Conservation (phyloP, 2,797 vertebrate genomes). For the Stomatorhinus walkeri region DNA sequence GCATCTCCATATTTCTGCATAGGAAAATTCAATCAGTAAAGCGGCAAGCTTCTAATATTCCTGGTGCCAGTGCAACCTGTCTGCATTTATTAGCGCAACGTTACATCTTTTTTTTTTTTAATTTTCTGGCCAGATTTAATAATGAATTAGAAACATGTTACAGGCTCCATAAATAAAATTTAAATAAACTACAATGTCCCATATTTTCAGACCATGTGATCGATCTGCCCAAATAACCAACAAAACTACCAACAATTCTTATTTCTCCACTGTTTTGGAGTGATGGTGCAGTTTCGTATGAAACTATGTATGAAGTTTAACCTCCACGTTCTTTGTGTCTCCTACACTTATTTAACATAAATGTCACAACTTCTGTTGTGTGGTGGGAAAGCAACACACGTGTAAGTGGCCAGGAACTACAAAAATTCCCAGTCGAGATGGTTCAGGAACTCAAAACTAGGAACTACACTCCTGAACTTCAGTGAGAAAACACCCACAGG, state of each 20-base stretch:
- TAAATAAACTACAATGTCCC: not conserved
- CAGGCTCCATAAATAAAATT: not conserved
- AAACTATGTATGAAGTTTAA: not conserved
- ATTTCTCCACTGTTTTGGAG: not conserved
- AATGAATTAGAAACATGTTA: not conserved
- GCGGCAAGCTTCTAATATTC: not conserved
- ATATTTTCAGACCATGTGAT: not conserved
- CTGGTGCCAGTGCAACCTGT: not conserved
- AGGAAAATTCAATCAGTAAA: not conserved
- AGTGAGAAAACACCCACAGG: not conserved
- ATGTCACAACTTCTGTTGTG: not conserved
- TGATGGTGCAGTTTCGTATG: not conserved
- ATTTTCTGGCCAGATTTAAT: not conserved
- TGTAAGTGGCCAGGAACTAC: not conserved
- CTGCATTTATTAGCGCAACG: not conserved
- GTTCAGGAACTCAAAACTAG: not conserved
- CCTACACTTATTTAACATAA: not conserved
- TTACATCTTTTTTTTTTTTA: not conserved
- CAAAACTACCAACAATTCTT: not conserved
- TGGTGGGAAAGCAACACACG: not conserved
- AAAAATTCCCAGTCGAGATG: not conserved
- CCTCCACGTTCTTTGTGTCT: not conserved
- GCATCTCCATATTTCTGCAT: not conserved
- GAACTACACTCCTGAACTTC: not conserved
- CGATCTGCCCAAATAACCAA: not conserved